Evolutionary conservation across 2,797 vertebrate species (phyloP).

Genomic region (Eidolon dupreanum): DNA sequence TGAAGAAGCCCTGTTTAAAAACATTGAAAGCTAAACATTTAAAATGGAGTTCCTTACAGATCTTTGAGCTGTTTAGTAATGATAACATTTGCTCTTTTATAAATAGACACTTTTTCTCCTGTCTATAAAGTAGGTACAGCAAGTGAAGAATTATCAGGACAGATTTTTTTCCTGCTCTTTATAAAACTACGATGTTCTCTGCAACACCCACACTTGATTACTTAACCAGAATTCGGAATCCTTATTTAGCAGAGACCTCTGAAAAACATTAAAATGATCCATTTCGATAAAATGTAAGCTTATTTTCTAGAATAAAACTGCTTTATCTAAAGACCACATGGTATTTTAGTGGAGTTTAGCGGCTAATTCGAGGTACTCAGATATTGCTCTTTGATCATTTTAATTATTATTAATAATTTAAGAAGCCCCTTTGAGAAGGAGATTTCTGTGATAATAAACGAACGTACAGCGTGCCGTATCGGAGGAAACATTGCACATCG

Average conservation of each 20-base stretch:
- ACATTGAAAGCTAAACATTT: neutral
- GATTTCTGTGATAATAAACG: neutral
- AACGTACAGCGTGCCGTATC: neutral
- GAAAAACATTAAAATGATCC: conserved; percentile 47
- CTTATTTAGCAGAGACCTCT: neutral
- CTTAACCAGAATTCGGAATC: neutral
- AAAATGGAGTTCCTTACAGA: neutral
- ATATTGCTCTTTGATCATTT: neutral
- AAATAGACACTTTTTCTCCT: neutral
- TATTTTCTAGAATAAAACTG: neutral
- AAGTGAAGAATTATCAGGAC: neutral
- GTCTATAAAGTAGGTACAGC: neutral
- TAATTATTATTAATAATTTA: conserved; percentile 6
- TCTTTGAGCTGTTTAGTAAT: neutral
- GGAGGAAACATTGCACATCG: neutral
- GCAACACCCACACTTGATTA: conserved; percentile 8
- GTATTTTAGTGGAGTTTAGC: neutral
- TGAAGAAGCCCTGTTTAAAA: neutral
- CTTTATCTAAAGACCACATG: neutral
- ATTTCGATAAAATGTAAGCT: neutral
- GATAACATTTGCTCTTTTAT: neutral
- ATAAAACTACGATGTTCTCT: conserved; percentile 10
- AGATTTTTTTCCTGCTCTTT: neutral
- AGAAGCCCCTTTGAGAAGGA: neutral
- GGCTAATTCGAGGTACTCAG: conserved; percentile 13